Percentiles rank a stretch among this genome's conserved stretches.
Evolutionary conservation across 2,797 vertebrate species (phyloP).

Genomic region (Coilia nasus): DNA sequence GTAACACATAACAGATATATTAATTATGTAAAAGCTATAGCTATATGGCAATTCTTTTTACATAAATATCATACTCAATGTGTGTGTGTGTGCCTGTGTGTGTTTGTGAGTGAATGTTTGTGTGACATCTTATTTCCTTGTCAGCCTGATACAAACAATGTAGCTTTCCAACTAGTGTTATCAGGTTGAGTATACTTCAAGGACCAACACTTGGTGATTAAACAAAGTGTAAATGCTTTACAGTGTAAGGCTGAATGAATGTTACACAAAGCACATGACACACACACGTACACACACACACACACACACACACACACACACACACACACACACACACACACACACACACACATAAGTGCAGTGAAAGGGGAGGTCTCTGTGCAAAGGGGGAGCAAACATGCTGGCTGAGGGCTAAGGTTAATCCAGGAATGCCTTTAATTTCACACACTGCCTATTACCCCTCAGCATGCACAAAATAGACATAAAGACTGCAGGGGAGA

Average conservation of each 20-base stretch:
- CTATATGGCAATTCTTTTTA: background rate
- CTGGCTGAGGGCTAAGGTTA: constrained; percentile 67
- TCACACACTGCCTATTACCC: constrained; percentile 59
- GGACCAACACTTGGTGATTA: background rate
- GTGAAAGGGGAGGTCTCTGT: background rate
- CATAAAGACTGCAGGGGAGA: background rate
- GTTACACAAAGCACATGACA: background rate
- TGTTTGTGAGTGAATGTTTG: background rate
- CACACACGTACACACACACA: constrained; percentile 29
- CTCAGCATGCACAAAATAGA: constrained; percentile 46
- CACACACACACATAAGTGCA: constrained; percentile 43
- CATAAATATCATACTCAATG: background rate
- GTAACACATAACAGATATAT: background rate
- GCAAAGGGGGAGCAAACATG: constrained; percentile 45
- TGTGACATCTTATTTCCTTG: background rate
- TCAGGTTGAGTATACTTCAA: constrained; percentile 2
- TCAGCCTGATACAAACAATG: background rate
- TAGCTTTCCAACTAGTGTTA: background rate
- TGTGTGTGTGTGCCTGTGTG: constrained; percentile 1
- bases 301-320: constrained; percentile 30
- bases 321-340: constrained; percentile 6
- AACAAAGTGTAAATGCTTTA: background rate
- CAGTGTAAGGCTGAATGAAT: background rate
- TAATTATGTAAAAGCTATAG: background rate
- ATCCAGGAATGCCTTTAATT: constrained; percentile 77